Evolutionary conservation across 2,888 invertebrate genomes (phyloP).

Genomic region (Neelides folsomi): DNA sequence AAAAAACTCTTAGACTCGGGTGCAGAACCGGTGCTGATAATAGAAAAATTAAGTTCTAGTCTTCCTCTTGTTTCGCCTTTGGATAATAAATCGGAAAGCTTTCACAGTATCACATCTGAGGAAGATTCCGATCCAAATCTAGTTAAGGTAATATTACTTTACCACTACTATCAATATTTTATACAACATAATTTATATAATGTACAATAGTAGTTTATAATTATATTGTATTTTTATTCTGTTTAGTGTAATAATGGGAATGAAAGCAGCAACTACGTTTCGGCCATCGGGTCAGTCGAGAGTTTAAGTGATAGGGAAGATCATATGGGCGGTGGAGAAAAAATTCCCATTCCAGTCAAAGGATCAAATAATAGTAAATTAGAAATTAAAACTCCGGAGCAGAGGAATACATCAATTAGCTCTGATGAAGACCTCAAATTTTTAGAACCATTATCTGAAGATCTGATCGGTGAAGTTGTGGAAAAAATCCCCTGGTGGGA

Average conservation of each 20-base stretch:
- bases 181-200: too few relatives aligned
- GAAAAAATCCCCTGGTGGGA: slow-evolving; percentile 25
- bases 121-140: too few relatives aligned
- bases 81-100: slow-evolving; percentile 27
- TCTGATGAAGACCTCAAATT: slow-evolving; percentile 20
- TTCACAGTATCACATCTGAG: slow-evolving; percentile 26
- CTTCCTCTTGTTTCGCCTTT: slow-evolving; percentile 13
- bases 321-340: background rate
- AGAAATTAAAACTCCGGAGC: background rate
- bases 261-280: slow-evolving; percentile 5
- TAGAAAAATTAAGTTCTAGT: slow-evolving; percentile 23
- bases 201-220: too few relatives aligned
- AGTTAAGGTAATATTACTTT: too few relatives aligned
- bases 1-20: background rate
- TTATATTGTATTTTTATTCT: background rate
- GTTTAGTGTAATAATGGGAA: background rate
- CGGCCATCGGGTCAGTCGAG: slow-evolving; percentile 5
- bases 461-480: slow-evolving; percentile 16
- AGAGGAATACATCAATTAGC: slow-evolving; percentile 19
- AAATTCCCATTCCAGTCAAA: background rate
- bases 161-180: too few relatives aligned
- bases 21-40: slow-evolving; percentile 8
- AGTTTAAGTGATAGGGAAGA: background rate
- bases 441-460: slow-evolving; percentile 6
- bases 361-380: background rate